Percentiles rank a stretch among this genome's conserved stretches.
phyloP scores from a whole-genome alignment of 2,113 vertebrate species.

The Microcebus griseorufus region DNA sequence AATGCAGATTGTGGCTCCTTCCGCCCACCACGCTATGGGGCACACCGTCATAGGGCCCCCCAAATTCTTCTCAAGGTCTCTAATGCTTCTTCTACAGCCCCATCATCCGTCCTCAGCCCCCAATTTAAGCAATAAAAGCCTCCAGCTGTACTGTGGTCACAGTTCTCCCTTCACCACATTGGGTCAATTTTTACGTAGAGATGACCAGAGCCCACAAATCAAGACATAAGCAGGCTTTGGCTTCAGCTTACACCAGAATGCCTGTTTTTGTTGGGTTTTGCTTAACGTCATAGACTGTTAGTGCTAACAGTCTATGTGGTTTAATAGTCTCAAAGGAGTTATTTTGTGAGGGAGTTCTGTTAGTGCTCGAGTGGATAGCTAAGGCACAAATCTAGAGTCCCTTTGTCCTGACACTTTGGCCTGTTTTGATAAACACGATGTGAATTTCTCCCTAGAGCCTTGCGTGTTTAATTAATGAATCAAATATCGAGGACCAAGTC shows the following conservation, averaged over 20 bases:
- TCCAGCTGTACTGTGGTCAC: rapidly evolving
- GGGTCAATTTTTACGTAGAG: not conserved
- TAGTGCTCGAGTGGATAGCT: not conserved
- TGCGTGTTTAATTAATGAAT: conserved; percentile 69
- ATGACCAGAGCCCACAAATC: not conserved
- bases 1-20: rapidly evolving
- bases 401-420: conserved; percentile 57
- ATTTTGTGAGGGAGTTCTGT: not conserved
- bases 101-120: no score
- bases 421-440: conserved; percentile 52
- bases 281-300: not conserved
- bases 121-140: not conserved
- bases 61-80: not conserved
- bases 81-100: not conserved
- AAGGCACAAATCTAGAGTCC: not conserved
- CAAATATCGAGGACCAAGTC: not conserved
- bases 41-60: rapidly evolving
- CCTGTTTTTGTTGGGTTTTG: not conserved
- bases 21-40: not conserved
- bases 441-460: conserved; percentile 58
- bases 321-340: not conserved
- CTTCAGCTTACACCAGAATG: not conserved
- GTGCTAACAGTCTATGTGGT: not conserved
- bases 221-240: not conserved
- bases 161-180: no score